phyloP scores from a whole-genome alignment of 2,888 invertebrate genomes.

The Nomada fucata region DNA sequence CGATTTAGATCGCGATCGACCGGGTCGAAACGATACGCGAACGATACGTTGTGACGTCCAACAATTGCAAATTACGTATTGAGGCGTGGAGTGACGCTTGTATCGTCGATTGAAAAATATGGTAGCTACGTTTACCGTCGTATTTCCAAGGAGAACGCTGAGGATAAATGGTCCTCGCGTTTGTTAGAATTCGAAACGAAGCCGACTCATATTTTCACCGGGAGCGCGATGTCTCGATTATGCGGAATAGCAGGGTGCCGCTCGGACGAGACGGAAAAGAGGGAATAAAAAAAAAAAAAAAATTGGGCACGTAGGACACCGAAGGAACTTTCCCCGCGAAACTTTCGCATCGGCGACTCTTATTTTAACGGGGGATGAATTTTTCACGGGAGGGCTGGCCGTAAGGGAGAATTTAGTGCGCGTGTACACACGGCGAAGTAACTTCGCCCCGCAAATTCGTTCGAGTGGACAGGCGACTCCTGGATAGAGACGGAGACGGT shows the following conservation, averaged over 20 bases:
- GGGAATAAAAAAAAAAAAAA: not conserved
- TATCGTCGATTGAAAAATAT: conserved; percentile 4
- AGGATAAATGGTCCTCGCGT: not conserved
- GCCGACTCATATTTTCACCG: conserved; percentile 27
- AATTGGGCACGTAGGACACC: not conserved
- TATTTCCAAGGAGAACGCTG: not conserved
- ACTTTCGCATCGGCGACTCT: conserved; percentile 54
- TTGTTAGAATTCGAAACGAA: conserved; percentile 36
- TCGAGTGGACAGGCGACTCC: not conserved
- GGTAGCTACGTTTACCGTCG: not conserved
- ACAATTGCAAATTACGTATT: not conserved
- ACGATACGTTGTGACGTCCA: not conserved
- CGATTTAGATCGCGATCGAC: not conserved
- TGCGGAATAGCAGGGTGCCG: conserved; percentile 23
- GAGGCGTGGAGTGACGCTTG: not conserved
- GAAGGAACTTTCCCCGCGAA: conserved; percentile 36
- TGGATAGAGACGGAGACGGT: not conserved
- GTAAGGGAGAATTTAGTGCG: conserved; percentile 33
- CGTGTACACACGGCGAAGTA: conserved; percentile 19
- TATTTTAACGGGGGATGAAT: conserved; percentile 51
- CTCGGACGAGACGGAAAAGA: conserved; percentile 14
- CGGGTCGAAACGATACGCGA: not conserved
- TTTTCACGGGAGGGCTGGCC: conserved; percentile 34
- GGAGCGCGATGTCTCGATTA: conserved; percentile 37
- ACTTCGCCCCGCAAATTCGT: conserved; percentile 34